Conservation (phyloP, 1,140 invertebrate species). For the Globodera rostochiensis region DNA sequence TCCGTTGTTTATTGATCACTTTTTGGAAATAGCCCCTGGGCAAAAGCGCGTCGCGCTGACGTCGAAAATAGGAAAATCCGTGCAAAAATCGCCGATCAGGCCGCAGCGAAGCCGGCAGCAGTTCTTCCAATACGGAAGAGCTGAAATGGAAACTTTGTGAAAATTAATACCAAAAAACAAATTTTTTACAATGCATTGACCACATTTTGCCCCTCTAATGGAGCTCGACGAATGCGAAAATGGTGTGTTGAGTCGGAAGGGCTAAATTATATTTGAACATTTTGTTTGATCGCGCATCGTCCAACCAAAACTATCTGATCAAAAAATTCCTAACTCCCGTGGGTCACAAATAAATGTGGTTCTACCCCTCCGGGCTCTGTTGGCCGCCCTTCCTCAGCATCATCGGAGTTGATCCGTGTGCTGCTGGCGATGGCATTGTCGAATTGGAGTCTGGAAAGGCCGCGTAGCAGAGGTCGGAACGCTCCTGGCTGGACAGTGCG, state of each 20-base stretch:
- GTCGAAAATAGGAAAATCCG: slow-evolving; percentile 97
- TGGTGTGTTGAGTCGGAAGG: slow-evolving; percentile 39
- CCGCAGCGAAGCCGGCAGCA: slow-evolving; percentile 26
- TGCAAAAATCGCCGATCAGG: slow-evolving; percentile 68
- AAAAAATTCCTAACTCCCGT: too few relatives aligned
- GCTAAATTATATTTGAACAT: neutral
- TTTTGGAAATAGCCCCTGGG: slow-evolving; percentile 98
- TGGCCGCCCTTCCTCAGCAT: too few relatives aligned
- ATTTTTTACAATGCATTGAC: neutral
- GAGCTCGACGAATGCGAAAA: slow-evolving; percentile 37
- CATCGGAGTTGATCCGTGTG: neutral
- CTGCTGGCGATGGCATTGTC: neutral
- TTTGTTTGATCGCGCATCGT: too few relatives aligned
- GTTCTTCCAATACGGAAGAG: slow-evolving; percentile 2
- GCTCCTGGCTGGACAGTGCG: slow-evolving; percentile 33
- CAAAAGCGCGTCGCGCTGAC: slow-evolving; percentile 89
- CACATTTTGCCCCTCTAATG: slow-evolving; percentile 15
- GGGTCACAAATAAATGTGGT: too few relatives aligned
- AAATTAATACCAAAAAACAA: neutral
- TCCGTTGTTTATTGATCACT: neutral
- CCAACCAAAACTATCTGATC: too few relatives aligned
- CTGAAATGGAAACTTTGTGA: slow-evolving; percentile 19
- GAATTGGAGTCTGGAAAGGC: slow-evolving; percentile 50
- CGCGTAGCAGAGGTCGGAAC: slow-evolving; percentile 42
- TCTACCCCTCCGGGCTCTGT: too few relatives aligned